These are phyloP conservation scores for Drosophila mulleri DNA, from an alignment of 2,888 invertebrate genomes.

Conservation along the genomic window DNA sequence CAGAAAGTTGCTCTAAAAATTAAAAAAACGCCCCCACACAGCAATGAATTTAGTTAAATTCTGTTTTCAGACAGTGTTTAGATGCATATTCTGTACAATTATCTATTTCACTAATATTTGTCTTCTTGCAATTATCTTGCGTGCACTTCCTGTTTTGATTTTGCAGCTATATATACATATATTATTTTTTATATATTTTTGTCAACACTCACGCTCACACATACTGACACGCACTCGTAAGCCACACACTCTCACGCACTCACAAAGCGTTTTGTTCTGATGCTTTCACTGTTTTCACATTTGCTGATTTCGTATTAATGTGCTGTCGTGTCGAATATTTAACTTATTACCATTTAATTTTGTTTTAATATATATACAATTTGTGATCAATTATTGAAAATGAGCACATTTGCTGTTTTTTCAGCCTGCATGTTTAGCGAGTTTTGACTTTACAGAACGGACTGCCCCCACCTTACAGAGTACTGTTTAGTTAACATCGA, in stretches of 20 bases:
- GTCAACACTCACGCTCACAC: slow-evolving; percentile 58
- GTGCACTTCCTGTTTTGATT: slow-evolving; percentile 75
- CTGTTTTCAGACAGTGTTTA: neutral
- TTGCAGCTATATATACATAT: slow-evolving; percentile 42
- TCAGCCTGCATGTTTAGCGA: slow-evolving; percentile 60
- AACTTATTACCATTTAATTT: slow-evolving; percentile 61
- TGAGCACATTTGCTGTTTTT: slow-evolving; percentile 49
- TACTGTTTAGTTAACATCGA: slow-evolving; percentile 12
- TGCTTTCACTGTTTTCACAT: slow-evolving; percentile 39
- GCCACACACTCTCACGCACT: slow-evolving; percentile 31
- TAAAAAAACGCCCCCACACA: slow-evolving; percentile 50
- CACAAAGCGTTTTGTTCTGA: slow-evolving; percentile 34
- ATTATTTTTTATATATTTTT: slow-evolving; percentile 63
- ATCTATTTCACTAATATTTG: neutral
- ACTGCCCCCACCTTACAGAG: slow-evolving; percentile 27
- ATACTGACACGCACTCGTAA: slow-evolving; percentile 16
- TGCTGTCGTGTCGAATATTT: neutral
- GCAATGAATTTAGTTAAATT: neutral
- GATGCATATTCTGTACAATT: neutral
- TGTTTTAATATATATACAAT: slow-evolving; percentile 44
- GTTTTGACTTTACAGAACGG: slow-evolving; percentile 47
- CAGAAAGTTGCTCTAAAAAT: slow-evolving; percentile 30
- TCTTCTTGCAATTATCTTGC: slow-evolving; percentile 45
- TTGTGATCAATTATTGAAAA: slow-evolving; percentile 53
- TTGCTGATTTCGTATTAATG: neutral